Evolutionary conservation across 1,140 invertebrate species (phyloP).

Genomic region (Saccostrea cuccullata): DNA sequence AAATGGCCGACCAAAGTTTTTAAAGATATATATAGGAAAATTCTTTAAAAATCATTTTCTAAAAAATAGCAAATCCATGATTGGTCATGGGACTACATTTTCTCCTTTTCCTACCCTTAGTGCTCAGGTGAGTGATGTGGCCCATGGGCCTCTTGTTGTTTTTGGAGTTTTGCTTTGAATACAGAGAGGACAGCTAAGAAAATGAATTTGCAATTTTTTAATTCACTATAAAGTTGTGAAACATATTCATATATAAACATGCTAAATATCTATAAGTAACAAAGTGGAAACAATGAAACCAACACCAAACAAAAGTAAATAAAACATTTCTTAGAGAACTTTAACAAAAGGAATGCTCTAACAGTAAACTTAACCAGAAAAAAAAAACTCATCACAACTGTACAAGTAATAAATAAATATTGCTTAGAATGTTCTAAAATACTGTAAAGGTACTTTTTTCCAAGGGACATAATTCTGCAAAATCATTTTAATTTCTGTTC

Average conservation of each 20-base stretch:
- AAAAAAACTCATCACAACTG: neutral
- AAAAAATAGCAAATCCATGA: no score
- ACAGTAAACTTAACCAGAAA: neutral
- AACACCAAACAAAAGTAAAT: neutral
- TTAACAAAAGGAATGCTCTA: conserved; percentile 17
- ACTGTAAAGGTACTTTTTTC: no score
- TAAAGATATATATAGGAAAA: no score
- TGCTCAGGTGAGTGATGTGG: no score
- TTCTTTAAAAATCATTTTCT: no score
- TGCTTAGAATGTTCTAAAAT: neutral
- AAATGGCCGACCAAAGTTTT: no score
- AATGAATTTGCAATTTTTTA: neutral
- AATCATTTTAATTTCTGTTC: no score
- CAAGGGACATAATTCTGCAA: no score
- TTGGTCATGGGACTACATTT: no score
- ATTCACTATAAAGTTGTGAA: neutral
- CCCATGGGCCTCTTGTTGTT: no score
- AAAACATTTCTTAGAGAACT: neutral
- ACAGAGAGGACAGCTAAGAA: neutral
- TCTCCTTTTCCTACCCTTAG: no score
- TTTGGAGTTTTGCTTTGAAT: no score
- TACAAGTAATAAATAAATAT: neutral
- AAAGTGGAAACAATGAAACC: conserved; percentile 10
- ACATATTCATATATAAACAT: neutral
- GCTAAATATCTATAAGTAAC: neutral